phyloP scores from a whole-genome alignment of 2,797 vertebrate species.

The Rhinella marina region DNA sequence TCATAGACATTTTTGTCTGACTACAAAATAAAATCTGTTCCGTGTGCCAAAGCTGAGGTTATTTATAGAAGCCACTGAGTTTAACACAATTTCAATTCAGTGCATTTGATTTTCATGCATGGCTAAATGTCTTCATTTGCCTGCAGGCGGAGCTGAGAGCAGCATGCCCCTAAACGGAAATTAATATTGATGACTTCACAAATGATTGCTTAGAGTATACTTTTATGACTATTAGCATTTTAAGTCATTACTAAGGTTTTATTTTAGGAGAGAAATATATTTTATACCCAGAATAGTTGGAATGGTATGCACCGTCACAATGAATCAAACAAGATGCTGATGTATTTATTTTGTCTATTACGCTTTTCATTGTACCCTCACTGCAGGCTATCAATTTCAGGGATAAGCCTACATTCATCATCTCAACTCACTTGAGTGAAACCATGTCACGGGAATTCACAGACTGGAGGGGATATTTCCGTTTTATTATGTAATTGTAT shows the following conservation, averaged over 20 bases:
- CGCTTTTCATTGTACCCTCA: neutral
- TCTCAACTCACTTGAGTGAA: neutral
- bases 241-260: neutral
- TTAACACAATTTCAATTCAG: slow-evolving; percentile 61
- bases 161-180: slow-evolving; percentile 54
- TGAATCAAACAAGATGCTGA: neutral
- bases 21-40: slow-evolving; percentile 52
- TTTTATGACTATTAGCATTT: slow-evolving; percentile 7
- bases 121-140: slow-evolving; percentile 33
- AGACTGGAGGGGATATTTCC: neutral
- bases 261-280: neutral
- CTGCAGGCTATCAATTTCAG: neutral
- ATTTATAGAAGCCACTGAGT: slow-evolving; percentile 53
- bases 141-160: slow-evolving; percentile 60
- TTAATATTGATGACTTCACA: slow-evolving; percentile 56
- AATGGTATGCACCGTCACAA: neutral
- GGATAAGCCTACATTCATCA: neutral
- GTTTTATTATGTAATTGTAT: neutral
- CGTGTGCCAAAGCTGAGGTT: slow-evolving; percentile 44
- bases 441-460: neutral
- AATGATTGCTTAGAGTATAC: slow-evolving; percentile 30
- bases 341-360: neutral
- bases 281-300: neutral
- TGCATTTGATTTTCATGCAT: slow-evolving; percentile 36
- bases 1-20: slow-evolving; percentile 34